Percentiles rank a stretch among this genome's conserved stretches.
phyloP scores from a whole-genome alignment of 1,140 invertebrate genomes.

The Gryllus bimaculatus region DNA sequence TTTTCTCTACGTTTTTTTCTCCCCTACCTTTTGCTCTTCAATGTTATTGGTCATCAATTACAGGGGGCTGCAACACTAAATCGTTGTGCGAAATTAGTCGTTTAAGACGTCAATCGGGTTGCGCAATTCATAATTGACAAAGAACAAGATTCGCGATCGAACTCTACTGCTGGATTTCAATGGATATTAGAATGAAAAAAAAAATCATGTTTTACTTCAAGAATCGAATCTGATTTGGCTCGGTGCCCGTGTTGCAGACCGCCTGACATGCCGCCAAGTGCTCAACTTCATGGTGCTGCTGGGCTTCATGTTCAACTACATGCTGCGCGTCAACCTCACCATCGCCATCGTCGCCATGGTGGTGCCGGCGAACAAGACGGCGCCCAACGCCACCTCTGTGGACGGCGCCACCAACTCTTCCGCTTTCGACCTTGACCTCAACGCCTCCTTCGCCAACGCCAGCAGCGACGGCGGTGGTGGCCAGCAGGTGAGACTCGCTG shows the following conservation, averaged over 20 bases:
- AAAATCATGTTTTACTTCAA: not conserved
- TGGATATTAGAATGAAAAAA: too few relatives aligned
- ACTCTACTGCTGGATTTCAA: too few relatives aligned
- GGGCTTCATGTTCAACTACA: conserved; percentile 82
- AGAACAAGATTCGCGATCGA: too few relatives aligned
- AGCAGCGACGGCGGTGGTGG: too few relatives aligned
- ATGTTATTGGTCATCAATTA: too few relatives aligned
- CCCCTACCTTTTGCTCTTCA: too few relatives aligned
- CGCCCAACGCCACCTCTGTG: not conserved
- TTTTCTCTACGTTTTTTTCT: too few relatives aligned
- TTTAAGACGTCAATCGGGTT: too few relatives aligned
- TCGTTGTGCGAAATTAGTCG: too few relatives aligned
- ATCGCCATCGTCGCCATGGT: conserved; percentile 83
- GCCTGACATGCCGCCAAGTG: conserved; percentile 64
- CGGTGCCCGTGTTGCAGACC: conserved; percentile 49
- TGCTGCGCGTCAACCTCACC: conserved; percentile 76
- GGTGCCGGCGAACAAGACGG: conserved; percentile 39
- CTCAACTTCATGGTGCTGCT: conserved; percentile 75
- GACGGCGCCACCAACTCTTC: not conserved
- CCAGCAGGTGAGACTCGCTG: too few relatives aligned
- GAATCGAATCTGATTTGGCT: not conserved
- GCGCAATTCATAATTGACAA: too few relatives aligned
- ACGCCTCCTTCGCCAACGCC: not conserved
- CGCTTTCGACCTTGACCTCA: conserved; percentile 25
- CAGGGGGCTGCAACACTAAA: too few relatives aligned